phyloP scores from a whole-genome alignment of 2,888 invertebrate species.

The Eristalis arbustorum region DNA sequence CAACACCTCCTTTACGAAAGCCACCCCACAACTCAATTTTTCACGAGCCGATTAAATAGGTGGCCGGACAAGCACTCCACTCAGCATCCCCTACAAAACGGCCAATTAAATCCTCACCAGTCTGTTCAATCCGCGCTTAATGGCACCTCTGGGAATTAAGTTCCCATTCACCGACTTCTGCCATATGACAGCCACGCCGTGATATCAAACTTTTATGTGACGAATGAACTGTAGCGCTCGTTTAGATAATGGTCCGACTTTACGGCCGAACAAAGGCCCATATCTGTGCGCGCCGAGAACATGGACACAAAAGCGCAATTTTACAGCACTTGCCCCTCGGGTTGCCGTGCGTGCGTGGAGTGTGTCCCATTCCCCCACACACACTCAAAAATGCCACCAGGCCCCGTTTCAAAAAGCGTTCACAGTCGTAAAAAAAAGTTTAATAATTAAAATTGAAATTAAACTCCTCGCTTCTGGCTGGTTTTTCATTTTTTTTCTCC shows the following conservation, averaged over 20 bases:
- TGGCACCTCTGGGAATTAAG: neutral
- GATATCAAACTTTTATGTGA: constrained; percentile 7
- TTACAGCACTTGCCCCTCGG: neutral
- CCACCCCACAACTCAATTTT: neutral
- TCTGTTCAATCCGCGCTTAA: neutral
- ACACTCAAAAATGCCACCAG: neutral
- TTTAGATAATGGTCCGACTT: constrained; percentile 26
- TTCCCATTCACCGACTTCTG: neutral
- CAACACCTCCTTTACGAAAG: no score
- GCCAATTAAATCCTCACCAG: neutral
- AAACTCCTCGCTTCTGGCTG: neutral
- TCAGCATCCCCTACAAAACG: neutral
- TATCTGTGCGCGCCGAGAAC: constrained; percentile 1
- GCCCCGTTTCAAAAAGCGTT: neutral
- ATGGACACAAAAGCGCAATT: neutral
- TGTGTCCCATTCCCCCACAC: neutral
- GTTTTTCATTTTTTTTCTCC: neutral
- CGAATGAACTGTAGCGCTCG: neutral
- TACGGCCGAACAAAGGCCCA: constrained; percentile 5
- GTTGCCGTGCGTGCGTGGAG: neutral
- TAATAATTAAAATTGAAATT: neutral
- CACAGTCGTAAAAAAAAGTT: neutral
- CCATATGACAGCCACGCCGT: neutral
- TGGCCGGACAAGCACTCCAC: neutral
- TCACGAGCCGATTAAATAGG: neutral